Conservation (phyloP, 53 echinoderm and acorn worm genomes). For the Astropecten irregularis region DNA sequence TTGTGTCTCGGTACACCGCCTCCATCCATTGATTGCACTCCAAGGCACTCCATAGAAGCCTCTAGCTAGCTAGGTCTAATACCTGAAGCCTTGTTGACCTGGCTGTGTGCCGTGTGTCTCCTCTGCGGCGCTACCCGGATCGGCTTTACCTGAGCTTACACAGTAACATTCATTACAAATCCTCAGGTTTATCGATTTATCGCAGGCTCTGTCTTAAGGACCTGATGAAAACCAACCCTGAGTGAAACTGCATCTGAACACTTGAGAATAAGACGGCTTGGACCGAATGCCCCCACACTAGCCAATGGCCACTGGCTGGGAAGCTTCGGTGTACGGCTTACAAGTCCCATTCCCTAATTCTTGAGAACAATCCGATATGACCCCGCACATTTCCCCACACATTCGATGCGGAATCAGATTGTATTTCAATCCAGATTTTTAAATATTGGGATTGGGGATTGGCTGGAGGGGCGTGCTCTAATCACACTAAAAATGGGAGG, state of each 20-base stretch:
- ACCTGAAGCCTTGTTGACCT: not conserved
- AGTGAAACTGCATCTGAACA: not conserved
- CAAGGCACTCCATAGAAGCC: not conserved
- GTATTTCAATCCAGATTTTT: conserved; percentile 20
- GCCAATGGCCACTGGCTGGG: not conserved
- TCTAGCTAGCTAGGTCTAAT: not conserved
- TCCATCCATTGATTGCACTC: conserved; percentile 23
- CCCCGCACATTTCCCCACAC: not conserved
- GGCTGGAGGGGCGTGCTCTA: not conserved
- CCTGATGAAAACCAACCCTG: not conserved
- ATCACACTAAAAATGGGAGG: not conserved
- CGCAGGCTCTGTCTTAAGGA: not conserved
- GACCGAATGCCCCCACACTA: not conserved
- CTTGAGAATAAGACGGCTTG: too few relatives aligned
- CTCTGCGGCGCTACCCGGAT: conserved; percentile 14
- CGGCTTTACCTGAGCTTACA: conserved; percentile 3
- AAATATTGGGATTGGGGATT: too few relatives aligned
- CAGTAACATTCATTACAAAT: conserved; percentile 16
- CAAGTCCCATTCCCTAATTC: not conserved
- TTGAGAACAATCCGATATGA: conserved; percentile 29
- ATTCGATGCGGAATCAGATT: conserved; percentile 26
- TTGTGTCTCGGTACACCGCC: not conserved
- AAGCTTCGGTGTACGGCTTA: not conserved
- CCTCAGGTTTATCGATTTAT: conserved; percentile 7
- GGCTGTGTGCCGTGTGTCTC: not conserved